A percentile compares a stretch with the other conserved stretches of the same genome.
These are phyloP conservation scores for Gymnogyps californianus DNA, from an alignment of 2,113 vertebrate genomes.

Conservation along the genomic window DNA sequence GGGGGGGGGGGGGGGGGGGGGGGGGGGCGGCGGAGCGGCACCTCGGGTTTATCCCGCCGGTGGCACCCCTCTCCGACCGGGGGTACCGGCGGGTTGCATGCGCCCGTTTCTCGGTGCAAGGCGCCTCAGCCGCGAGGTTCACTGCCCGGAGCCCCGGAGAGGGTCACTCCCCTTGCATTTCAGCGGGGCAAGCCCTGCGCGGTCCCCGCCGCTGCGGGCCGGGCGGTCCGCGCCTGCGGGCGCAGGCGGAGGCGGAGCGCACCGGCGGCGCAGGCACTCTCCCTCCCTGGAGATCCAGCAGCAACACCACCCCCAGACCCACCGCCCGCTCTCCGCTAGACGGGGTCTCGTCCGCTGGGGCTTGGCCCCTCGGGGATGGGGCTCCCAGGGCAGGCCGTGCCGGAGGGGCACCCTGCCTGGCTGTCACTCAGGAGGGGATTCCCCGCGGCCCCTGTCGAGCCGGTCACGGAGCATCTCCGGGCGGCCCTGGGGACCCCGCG, in stretches of 20 bases:
- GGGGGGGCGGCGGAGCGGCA: no score
- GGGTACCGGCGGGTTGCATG: neutral
- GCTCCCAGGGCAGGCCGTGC: neutral
- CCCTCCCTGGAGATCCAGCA: neutral
- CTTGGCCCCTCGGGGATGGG: neutral
- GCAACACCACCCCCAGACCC: neutral
- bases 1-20: no score
- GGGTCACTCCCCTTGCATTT: no score
- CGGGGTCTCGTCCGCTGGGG: neutral
- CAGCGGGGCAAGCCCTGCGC: neutral
- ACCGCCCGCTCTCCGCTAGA: neutral
- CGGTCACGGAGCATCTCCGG: neutral
- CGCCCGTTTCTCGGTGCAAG: neutral
- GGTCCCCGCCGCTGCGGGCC: no score
- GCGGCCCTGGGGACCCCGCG: neutral
- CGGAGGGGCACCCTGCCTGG: neutral
- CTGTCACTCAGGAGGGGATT: no score
- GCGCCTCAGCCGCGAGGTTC: neutral
- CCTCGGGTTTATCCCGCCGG: neutral
- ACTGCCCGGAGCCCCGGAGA: neutral
- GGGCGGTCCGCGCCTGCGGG: no score
- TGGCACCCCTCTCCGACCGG: neutral
- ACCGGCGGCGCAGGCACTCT: no score
- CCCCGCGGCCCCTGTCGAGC: neutral
- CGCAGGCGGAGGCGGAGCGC: neutral